Evolutionary conservation across 2,888 invertebrate species (phyloP), one percentile per base, ranked within the genome.

Genomic region (Parelbella ahira): DNA sequence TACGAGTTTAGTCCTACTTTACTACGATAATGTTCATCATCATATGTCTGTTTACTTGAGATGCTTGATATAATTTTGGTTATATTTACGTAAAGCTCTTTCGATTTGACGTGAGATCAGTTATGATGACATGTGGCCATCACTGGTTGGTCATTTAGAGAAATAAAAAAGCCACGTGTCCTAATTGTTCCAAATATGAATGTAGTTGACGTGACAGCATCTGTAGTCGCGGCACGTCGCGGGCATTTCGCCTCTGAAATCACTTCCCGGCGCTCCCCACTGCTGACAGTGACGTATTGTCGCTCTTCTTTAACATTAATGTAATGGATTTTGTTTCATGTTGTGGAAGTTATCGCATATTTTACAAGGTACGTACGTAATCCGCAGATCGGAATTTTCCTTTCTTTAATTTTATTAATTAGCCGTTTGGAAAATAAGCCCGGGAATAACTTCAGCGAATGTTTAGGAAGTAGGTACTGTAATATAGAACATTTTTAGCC

Each of bases 271-370:
- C 52, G 65, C 51, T 69, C 71, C 63, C 59, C 60, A 53, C 60
- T 57, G 47, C 62, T 72, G 84, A 83, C 83, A 84, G 77, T 82
- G 84, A 86, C 82, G 76, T 76, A 83, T 84, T 78, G 80, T 79
- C 68, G 63, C 78, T 76, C 78, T 76, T 79, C 79, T 82, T 81
- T 74, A 74, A 82, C 82, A 78, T 82, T 83, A 75, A 76, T 74
- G 69, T 80, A 82, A 84, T 81, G 80, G 80, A 81, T 81, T 81
- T 75, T 76, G 76, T 76, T 82, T 73, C 74, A 79, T 80, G 76
- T 76, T 64, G 64, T 68, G 69, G 65, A 80, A 81, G 65, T 75
- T 76, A 75, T 72, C 65, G 63, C 61, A 74, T 77, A 75, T 75
- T 75, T 78, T 74, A 75, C 27, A 30, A 30, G 30, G 13, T 36